phyloP scores from a whole-genome alignment of 2,797 vertebrate species.

The Anas georgica region DNA sequence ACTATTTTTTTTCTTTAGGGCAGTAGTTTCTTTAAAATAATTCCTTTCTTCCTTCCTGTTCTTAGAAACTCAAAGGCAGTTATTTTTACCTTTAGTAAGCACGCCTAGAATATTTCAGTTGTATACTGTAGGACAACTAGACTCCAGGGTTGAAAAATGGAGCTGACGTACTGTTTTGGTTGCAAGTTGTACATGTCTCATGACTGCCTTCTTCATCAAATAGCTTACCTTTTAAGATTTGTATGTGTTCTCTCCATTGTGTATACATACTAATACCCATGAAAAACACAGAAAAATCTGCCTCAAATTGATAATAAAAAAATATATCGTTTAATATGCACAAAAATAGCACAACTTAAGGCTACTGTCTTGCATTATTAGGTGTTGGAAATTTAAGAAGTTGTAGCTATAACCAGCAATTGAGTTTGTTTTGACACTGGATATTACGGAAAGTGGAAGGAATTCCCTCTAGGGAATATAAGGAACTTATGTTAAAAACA shows the following conservation, averaged over 20 bases:
- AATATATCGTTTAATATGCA: constrained; percentile 6
- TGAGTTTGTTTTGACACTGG: constrained; percentile 51
- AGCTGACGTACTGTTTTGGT: constrained; percentile 25
- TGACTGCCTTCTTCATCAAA: constrained; percentile 49
- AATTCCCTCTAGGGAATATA: constrained; percentile 57
- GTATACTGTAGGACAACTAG: background rate
- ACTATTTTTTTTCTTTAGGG: background rate
- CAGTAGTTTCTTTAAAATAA: constrained; percentile 6
- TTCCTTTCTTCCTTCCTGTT: constrained; percentile 29
- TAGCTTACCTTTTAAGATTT: constrained; percentile 76
- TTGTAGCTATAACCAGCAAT: constrained; percentile 43
- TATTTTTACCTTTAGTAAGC: constrained; percentile 12
- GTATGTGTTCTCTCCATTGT: constrained; percentile 60
- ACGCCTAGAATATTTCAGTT: background rate
- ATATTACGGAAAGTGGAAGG: constrained; percentile 59
- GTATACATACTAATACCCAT: constrained; percentile 43
- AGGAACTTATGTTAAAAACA: background rate
- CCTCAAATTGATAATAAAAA: constrained; percentile 38
- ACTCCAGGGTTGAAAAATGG: constrained; percentile 3
- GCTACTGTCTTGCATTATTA: constrained; percentile 45
- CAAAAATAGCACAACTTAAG: constrained; percentile 43
- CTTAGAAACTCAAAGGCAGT: background rate
- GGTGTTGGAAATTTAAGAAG: constrained; percentile 33
- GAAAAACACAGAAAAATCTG: constrained; percentile 52
- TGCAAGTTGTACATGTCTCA: constrained; percentile 43